Base-by-base conservation (phyloP, 2,888 invertebrate genomes). In the Cordylochernes scorpioides region DNA sequence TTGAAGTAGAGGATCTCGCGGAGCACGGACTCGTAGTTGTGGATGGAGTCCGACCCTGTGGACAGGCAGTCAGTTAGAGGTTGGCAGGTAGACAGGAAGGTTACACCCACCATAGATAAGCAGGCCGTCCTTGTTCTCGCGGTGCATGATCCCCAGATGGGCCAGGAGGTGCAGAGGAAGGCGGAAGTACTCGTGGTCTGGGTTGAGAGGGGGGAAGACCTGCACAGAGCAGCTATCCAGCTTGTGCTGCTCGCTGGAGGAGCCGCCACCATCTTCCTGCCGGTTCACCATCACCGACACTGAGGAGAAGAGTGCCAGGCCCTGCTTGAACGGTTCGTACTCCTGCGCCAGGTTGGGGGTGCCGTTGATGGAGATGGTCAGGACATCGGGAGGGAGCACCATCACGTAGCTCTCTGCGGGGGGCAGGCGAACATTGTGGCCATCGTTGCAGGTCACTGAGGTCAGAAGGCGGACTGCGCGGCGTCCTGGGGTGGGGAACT, bases 171-270 rank as follows among this genome's bases (percentile, higher is more conserved):
- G 65, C 37, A 67, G 68, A 2, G 78, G 75, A 36, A 80, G 64
- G 15, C 68, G 62, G 39, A 84, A 61, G 42, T 73, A 75, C 54
- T 94, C 94, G 54, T 86, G 80, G 56, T 88, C 86, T 5, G 86
- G 80, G 60, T 88, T 82, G 42, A 94, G 59, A 5, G 82, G 78
- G 17, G 91, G 91, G 53, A 84, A 80, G 34, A 91, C 82, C 24
- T 77, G 72, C 31, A 94, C 71, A 36, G 74, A 73, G 56, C 94
- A 94, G 30, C 80, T 77, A 54, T 91, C 88, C 44, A 91, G 54
- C 50, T 71, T 68, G 50, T 71, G 68, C 3, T 32, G 31, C 14
- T 32, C 32, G 17, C 12, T 21, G 14, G 30, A 28, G 12, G 25
- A 29, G 3, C 25, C 12, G 9, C 28, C 27, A 10, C 42, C 40